phyloP scores from a whole-genome alignment of 2,113 vertebrate species.

The Microcebus lehilahytsara region DNA sequence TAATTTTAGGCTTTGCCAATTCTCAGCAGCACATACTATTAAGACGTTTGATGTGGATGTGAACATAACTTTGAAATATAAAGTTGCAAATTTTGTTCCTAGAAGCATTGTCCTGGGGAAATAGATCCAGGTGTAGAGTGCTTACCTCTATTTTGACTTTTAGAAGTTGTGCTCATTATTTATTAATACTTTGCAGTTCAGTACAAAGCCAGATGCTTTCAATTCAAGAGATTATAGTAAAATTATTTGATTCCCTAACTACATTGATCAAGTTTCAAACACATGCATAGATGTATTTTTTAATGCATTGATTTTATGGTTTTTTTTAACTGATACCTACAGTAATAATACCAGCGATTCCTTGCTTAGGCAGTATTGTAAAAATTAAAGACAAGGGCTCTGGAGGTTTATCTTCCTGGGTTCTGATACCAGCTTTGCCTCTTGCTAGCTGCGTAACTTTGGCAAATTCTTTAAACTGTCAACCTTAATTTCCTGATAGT shows the following conservation, averaged over 20 bases:
- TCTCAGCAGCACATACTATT: conserved; percentile 63
- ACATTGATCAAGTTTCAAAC: neutral
- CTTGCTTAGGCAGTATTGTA: neutral
- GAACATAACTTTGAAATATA: conserved; percentile 7
- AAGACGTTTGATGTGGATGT: conserved; percentile 44
- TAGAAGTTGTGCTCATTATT: neutral
- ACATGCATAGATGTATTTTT: neutral
- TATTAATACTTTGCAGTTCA: conserved; percentile 14
- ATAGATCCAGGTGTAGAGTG: neutral
- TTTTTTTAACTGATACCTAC: neutral
- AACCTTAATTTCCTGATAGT: neutral
- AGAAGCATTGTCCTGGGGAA: neutral
- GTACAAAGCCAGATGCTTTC: neutral
- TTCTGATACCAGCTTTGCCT: neutral
- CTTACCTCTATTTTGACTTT: neutral
- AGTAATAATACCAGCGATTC: neutral
- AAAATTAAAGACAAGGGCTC: neutral
- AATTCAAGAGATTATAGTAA: neutral
- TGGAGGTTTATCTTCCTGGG: neutral
- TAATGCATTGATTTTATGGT: neutral
- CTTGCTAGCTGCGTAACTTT: neutral
- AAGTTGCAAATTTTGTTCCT: conserved; percentile 59
- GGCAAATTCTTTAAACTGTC: neutral
- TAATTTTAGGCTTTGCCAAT: conserved; percentile 65
- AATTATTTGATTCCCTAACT: neutral